Evolutionary conservation across 2,888 invertebrate genomes (phyloP).

Genomic region (Catonia carolina): DNA sequence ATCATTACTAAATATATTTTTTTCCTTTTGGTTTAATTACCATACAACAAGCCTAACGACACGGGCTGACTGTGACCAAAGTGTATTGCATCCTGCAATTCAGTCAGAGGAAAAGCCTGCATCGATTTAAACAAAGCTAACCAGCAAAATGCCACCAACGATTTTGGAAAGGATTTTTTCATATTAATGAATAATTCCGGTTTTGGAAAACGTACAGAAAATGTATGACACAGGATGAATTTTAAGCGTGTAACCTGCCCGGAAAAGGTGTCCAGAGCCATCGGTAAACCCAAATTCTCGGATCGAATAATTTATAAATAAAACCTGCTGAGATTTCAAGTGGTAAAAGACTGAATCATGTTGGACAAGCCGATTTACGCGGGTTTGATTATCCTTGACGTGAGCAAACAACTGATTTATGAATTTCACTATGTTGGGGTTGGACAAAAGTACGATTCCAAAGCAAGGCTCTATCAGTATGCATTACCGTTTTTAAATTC

Average conservation of each 20-base stretch:
- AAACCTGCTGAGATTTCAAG: constrained; percentile 10
- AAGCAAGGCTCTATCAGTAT: too few relatives aligned
- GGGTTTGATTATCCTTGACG: constrained; percentile 16
- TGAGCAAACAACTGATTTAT: constrained; percentile 13
- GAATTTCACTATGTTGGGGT: neutral
- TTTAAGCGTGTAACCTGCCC: too few relatives aligned
- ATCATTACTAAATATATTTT: too few relatives aligned
- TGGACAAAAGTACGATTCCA: too few relatives aligned
- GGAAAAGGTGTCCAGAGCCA: too few relatives aligned
- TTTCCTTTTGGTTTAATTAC: too few relatives aligned
- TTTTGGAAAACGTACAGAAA: too few relatives aligned
- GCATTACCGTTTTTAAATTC: too few relatives aligned
- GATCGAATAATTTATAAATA: neutral
- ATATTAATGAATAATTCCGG: neutral
- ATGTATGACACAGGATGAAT: neutral
- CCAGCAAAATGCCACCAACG: neutral
- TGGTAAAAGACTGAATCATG: constrained; percentile 5
- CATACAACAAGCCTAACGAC: neutral
- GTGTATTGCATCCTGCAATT: neutral
- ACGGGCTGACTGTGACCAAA: neutral
- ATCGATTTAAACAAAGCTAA: neutral
- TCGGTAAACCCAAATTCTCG: neutral
- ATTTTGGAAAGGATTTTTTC: neutral
- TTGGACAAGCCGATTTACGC: constrained; percentile 17
- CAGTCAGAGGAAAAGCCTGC: neutral